phyloP scores from a whole-genome alignment of 2,797 vertebrate genomes.

The Atherinosoma microstoma region DNA sequence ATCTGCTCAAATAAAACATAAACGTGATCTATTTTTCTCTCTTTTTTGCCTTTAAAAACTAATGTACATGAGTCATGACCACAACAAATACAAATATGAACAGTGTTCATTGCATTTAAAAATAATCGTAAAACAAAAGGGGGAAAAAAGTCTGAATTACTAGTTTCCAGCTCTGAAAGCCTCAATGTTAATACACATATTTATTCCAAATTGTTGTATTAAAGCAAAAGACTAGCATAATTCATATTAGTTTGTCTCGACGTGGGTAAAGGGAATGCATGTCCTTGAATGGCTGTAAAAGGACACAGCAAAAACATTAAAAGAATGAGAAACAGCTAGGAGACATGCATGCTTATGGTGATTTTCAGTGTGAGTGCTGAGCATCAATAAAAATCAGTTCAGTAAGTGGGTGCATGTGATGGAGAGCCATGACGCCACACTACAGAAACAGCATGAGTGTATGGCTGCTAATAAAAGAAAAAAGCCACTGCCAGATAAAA shows the following conservation, averaged over 20 bases:
- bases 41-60: not conserved
- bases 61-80: not conserved
- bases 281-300: slow-evolving; percentile 52
- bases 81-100: not conserved
- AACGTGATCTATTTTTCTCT: not conserved
- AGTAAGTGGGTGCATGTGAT: slow-evolving; percentile 22
- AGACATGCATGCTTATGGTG: slow-evolving; percentile 22
- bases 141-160: not conserved
- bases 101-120: not conserved
- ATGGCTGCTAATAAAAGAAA: slow-evolving; percentile 39
- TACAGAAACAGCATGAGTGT: slow-evolving; percentile 35
- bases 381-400: slow-evolving; percentile 21
- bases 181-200: not conserved
- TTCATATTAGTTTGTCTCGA: not conserved
- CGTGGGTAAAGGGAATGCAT: slow-evolving; percentile 1
- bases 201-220: not conserved
- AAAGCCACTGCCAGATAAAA: slow-evolving; percentile 15
- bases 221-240: not conserved
- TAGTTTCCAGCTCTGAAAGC: not conserved
- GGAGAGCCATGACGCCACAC: slow-evolving; percentile 41
- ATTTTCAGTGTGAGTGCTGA: slow-evolving; percentile 16
- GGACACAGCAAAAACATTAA: slow-evolving; percentile 20
- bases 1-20: not conserved
- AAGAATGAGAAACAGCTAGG: slow-evolving; percentile 5
- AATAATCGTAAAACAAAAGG: no score